Evolutionary conservation across 2,797 vertebrate genomes (phyloP), one percentile per base, ranked within the genome.

Genomic region (Scolopax rusticola): DNA sequence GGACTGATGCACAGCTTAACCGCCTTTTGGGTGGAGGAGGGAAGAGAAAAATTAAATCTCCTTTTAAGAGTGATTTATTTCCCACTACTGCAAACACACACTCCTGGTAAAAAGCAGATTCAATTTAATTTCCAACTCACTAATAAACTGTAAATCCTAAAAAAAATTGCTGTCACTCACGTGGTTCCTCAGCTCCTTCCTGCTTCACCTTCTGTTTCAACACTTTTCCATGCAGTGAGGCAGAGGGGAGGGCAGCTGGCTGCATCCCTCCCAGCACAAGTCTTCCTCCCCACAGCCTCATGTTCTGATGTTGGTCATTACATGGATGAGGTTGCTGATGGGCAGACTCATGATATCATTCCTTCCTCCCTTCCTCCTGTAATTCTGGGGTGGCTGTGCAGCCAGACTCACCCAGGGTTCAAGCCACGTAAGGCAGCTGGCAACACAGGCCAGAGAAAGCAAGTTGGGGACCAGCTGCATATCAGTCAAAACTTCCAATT

Each of bases 1-100:
- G 12, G 60, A 71, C 24, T 48, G 20, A 40, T 84, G 40, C 60
- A 25, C 87, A 92, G 84, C 25, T 95, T 28, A 73, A 85, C 5
- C 23, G 79, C 63, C 12, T 70, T 59, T 75, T 76, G 67, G 75
- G 61, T 50, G 41, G 27, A 95, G 6, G 40, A 90, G 7, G 45
- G 30, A 85, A 89, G 19, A 77, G 59, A 83, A 88, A 90, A 87
- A 56, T 38, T 6, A 75, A 80, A 76, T 87, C 36, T 76, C 75
- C 28, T 43, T 43, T 90, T 94, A 92, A 57, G 33, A 80, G 24
- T 67, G 43, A 94, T 92, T 82, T 95, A 81, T 90, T 91, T 93
- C 82, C 67, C 45, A n/a, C 32, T 74, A 11, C 21, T 71, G 20
- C 45, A 86, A 89, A 67, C 2, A 3, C 3, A 27, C 0, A 0